These are phyloP conservation scores for Nesoenas mayeri DNA, from an alignment of 2,113 vertebrate species.

Conservation along the genomic window DNA sequence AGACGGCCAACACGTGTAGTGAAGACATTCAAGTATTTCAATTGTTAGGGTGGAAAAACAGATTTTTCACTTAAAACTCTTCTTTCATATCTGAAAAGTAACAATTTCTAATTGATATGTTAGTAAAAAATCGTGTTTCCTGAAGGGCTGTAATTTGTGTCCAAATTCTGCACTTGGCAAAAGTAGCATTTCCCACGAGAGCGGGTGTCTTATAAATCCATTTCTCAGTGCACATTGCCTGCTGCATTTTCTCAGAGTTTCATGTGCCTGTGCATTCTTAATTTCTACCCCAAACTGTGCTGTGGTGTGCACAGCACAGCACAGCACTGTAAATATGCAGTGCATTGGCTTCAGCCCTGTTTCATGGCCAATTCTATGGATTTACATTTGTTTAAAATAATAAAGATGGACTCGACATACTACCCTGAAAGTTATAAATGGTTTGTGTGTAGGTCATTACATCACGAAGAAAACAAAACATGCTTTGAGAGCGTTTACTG, in stretches of 20 bases:
- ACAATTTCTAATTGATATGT: not conserved
- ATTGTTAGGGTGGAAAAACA: not conserved
- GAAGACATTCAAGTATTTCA: not conserved
- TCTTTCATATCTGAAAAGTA: not conserved
- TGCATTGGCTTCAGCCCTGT: not conserved
- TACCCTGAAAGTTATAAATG: not conserved
- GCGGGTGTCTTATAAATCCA: not conserved
- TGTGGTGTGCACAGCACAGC: not conserved
- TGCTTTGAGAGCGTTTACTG: not conserved
- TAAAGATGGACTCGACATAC: not conserved
- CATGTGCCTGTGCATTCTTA: not conserved
- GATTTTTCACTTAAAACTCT: not conserved
- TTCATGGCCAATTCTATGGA: not conserved
- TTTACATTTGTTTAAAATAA: conserved; percentile 4
- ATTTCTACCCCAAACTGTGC: not conserved
- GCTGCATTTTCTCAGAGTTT: not conserved
- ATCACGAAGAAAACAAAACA: not conserved
- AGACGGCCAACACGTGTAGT: not conserved
- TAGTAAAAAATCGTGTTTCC: not conserved
- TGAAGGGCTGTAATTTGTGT: not conserved
- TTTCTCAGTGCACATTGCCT: rapidly evolving
- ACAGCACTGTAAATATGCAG: not conserved
- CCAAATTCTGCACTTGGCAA: not conserved
- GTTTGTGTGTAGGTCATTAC: not conserved
- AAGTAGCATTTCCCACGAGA: not conserved